Conservation (phyloP, 2,888 invertebrate genomes). For the Fissipunctia ypsillon region DNA sequence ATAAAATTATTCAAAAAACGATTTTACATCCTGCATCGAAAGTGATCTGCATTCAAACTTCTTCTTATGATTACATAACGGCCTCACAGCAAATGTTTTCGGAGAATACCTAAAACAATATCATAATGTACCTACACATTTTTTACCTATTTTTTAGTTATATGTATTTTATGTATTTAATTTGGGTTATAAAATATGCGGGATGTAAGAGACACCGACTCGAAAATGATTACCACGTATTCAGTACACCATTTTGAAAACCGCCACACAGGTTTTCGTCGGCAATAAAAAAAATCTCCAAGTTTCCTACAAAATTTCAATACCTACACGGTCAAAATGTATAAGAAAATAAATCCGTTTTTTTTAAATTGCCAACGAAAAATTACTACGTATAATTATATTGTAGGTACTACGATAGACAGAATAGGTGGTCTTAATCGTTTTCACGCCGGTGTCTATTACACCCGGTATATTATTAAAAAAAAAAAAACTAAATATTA, state of each 20-base stretch:
- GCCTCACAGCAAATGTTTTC: slow-evolving; percentile 9
- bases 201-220: slow-evolving; percentile 9
- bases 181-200: slow-evolving; percentile 12
- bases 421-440: slow-evolving; percentile 14
- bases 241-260: slow-evolving; percentile 5
- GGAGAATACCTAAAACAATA: slow-evolving; percentile 17
- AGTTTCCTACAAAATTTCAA: slow-evolving; percentile 9
- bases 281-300: slow-evolving; percentile 10
- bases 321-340: neutral
- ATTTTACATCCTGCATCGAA: slow-evolving; percentile 7
- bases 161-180: neutral
- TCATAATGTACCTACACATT: slow-evolving; percentile 12
- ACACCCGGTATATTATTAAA: slow-evolving; percentile 1
- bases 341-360: slow-evolving; percentile 4
- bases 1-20: slow-evolving; percentile 13
- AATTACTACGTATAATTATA: neutral
- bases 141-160: slow-evolving; percentile 9
- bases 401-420: slow-evolving; percentile 8
- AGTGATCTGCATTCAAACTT: slow-evolving; percentile 6
- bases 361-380: slow-evolving; percentile 6
- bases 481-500: neutral
- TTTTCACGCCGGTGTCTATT: slow-evolving; percentile 3
- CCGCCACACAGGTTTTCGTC: slow-evolving; percentile 10
- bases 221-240: slow-evolving; percentile 13
- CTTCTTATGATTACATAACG: slow-evolving; percentile 12